A percentile compares a stretch with the other conserved stretches of the same genome.
Conservation (phyloP, 2,888 invertebrate genomes). For the Pollenia amentaria region DNA sequence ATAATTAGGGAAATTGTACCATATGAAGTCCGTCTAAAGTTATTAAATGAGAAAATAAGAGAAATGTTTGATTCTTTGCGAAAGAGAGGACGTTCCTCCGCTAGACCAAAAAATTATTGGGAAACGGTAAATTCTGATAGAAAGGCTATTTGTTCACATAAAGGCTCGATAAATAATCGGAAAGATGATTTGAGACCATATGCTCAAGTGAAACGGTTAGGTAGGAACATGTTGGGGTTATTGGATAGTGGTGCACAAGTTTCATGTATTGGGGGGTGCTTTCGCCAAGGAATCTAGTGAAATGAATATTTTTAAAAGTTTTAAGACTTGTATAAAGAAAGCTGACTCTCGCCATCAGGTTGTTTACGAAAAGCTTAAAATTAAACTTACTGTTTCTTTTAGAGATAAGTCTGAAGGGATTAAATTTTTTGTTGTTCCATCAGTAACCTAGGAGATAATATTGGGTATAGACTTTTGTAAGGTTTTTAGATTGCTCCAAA, state of each 20-base stretch:
- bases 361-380: background rate
- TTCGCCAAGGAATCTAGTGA: background rate
- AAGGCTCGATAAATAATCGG: background rate
- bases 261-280: background rate
- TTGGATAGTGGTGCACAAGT: constrained; percentile 26
- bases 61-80: background rate
- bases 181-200: background rate
- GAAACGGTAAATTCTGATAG: background rate
- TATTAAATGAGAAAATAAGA: background rate
- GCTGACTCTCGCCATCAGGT: constrained; percentile 4
- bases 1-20: background rate
- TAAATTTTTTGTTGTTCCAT: constrained; percentile 20
- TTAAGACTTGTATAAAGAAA: constrained; percentile 1
- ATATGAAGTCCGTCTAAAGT: background rate
- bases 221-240: background rate
- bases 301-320: background rate
- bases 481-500: background rate
- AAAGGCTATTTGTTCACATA: background rate
- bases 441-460: background rate
- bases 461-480: background rate
- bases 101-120: background rate
- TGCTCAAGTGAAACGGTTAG: background rate
- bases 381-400: background rate
- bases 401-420: background rate
- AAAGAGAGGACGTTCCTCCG: background rate